Conservation (phyloP, 2,888 invertebrate species). For the Ptilodon capucinus region DNA sequence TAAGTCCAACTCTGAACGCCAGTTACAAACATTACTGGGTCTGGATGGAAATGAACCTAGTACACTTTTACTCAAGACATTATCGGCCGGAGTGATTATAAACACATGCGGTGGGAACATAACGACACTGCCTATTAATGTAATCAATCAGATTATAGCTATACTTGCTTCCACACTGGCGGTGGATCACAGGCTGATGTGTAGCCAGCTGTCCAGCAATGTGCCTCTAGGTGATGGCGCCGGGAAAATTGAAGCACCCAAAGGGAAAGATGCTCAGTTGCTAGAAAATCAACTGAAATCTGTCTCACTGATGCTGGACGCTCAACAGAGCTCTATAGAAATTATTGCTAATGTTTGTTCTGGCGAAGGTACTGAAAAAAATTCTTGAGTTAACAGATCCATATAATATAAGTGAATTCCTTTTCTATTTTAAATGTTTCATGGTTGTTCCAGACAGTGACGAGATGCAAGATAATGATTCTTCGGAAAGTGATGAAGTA, state of each 20-base stretch:
- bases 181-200: conserved; percentile 76
- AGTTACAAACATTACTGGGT: conserved; percentile 64
- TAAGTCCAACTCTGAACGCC: conserved; percentile 70
- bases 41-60: conserved; percentile 66
- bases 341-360: conserved; percentile 88
- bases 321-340: conserved; percentile 87
- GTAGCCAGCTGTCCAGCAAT: conserved; percentile 74
- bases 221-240: conserved; percentile 63
- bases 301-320: conserved; percentile 82
- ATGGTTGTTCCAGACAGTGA: conserved; percentile 49
- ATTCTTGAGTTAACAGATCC: neutral
- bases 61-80: conserved; percentile 75
- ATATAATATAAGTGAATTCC: too few species aligned
- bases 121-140: conserved; percentile 60
- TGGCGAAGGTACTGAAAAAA: conserved; percentile 76
- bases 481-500: conserved; percentile 65
- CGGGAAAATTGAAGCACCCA: conserved; percentile 53
- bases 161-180: conserved; percentile 79
- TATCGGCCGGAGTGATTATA: conserved; percentile 83
- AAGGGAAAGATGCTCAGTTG: conserved; percentile 62
- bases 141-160: conserved; percentile 74
- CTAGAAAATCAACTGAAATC: conserved; percentile 76
- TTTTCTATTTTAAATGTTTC: too few species aligned
- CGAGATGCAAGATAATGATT: conserved; percentile 53
- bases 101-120: conserved; percentile 76